phyloP scores from a whole-genome alignment of 2,113 vertebrate genomes.

The Hymenochirus boettgeri region DNA sequence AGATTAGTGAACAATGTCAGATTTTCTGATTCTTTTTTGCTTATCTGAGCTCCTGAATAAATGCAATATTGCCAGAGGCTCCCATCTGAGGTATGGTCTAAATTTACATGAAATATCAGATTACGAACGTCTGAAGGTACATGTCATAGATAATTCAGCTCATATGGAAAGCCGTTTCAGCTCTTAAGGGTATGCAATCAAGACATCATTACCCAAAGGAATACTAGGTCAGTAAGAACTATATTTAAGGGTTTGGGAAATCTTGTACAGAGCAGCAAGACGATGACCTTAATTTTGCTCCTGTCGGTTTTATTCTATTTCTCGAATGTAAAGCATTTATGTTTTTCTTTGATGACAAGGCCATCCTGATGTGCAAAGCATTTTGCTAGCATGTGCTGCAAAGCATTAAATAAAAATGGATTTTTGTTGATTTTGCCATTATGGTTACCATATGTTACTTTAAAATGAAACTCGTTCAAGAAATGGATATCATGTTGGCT shows the following conservation, averaged over 20 bases:
- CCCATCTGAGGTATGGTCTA: constrained; percentile 70
- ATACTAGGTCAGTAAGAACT: constrained; percentile 58
- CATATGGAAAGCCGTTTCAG: constrained; percentile 73
- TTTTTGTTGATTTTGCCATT: constrained; percentile 19
- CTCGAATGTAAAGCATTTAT: background rate
- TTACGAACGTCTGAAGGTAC: constrained; percentile 79
- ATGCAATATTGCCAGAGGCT: constrained; percentile 63
- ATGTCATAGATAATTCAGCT: constrained; percentile 81
- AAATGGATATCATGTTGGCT: constrained; percentile 18
- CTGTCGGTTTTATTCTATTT: constrained; percentile 19
- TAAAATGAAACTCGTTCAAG: constrained; percentile 20
- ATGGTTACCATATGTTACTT: constrained; percentile 19
- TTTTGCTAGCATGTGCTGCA: constrained; percentile 2
- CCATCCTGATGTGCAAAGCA: background rate
- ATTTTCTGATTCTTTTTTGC: constrained; percentile 58
- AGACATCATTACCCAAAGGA: constrained; percentile 60
- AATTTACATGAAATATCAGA: constrained; percentile 80
- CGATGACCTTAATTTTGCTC: constrained; percentile 2
- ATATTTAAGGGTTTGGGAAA: constrained; percentile 50
- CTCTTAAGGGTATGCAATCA: constrained; percentile 66
- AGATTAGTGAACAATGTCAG: constrained; percentile 64
- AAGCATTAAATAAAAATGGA: constrained; percentile 27
- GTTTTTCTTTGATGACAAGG: background rate
- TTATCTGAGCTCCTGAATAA: constrained; percentile 65
- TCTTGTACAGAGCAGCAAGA: constrained; percentile 29